A percentile compares a stretch with the other conserved stretches of the same genome.
These are phyloP conservation scores for Platycnemis pennipes DNA, from an alignment of 2,888 invertebrate genomes.

Conservation along the genomic window DNA sequence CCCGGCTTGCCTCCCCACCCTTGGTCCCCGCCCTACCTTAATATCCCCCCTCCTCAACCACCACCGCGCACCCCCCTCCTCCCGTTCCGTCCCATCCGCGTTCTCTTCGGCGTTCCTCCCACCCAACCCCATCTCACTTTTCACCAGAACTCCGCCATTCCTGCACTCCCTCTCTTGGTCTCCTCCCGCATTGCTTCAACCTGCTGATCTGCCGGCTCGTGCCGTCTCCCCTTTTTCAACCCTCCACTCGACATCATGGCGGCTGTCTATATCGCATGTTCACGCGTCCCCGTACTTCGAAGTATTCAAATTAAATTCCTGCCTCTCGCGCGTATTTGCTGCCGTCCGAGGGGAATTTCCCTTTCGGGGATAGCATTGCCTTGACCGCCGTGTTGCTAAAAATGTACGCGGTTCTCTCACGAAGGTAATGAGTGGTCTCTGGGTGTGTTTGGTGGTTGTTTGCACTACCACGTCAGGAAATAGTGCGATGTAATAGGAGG, in stretches of 20 bases:
- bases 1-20: neutral
- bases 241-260: neutral
- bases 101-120: neutral
- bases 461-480: too few species aligned
- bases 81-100: neutral
- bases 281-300: neutral
- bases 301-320: slow-evolving; percentile 17
- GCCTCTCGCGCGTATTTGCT: neutral
- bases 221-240: neutral
- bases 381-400: neutral
- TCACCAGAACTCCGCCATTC: neutral
- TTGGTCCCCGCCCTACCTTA: neutral
- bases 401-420: neutral
- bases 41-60: neutral
- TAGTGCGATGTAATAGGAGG: too few species aligned
- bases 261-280: neutral
- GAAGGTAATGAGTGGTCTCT: neutral
- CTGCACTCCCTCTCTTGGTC: neutral
- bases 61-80: neutral
- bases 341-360: neutral
- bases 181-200: neutral
- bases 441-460: neutral
- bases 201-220: slow-evolving; percentile 5
- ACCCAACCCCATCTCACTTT: neutral
- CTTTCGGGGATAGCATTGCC: neutral